These are phyloP conservation scores for Ascaphus truei DNA, from an alignment of 2,113 vertebrate genomes.

Conservation along the genomic window DNA sequence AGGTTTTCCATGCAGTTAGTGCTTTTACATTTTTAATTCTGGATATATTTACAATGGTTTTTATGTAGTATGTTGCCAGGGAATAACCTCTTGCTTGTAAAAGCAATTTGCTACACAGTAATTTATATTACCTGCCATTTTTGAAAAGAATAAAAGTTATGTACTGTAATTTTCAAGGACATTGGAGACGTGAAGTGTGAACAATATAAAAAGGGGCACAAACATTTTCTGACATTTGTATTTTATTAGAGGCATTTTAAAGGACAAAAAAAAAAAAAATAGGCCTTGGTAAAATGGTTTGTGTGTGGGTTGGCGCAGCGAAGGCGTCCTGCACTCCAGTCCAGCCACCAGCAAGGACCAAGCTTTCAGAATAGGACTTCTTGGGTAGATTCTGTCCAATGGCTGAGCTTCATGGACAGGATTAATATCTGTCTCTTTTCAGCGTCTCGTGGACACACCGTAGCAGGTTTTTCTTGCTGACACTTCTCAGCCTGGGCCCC, in stretches of 20 bases:
- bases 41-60: slow-evolving; percentile 6
- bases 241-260: slow-evolving; percentile 26
- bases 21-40: not conserved
- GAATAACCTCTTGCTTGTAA: slow-evolving; percentile 23
- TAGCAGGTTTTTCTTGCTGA: too few relatives aligned
- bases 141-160: slow-evolving; percentile 11
- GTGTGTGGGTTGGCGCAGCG: too few relatives aligned
- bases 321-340: too few relatives aligned
- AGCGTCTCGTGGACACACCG: too few relatives aligned
- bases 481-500: too few relatives aligned
- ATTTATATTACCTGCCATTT: slow-evolving; percentile 31
- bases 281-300: not conserved
- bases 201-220: slow-evolving; percentile 19
- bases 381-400: too few relatives aligned
- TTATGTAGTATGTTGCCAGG: not conserved
- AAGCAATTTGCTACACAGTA: slow-evolving; percentile 3
- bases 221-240: slow-evolving; percentile 26
- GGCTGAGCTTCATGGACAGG: too few relatives aligned
- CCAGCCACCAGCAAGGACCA: too few relatives aligned
- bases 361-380: too few relatives aligned
- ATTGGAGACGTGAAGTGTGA: not conserved
- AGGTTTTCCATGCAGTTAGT: not conserved
- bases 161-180: slow-evolving; percentile 28
- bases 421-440: too few relatives aligned
- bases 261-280: not conserved